Base-by-base conservation (phyloP, 2,888 invertebrate species). In the Tenodera sinensis region DNA sequence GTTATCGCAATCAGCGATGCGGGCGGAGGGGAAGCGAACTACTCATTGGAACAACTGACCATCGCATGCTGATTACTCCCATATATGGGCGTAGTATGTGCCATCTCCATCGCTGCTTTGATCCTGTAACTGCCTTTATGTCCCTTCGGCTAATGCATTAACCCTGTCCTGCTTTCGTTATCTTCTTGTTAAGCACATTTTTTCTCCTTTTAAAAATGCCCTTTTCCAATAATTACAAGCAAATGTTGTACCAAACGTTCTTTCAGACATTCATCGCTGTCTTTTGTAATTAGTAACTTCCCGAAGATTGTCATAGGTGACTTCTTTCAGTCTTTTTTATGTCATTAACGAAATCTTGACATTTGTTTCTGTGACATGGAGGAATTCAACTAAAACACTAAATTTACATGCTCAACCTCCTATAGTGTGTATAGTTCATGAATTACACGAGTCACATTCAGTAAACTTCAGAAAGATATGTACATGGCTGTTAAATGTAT, bases 21-120 rank as follows among this genome's bases (percentile, higher is more conserved):
- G 25, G 54, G 54, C 20, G 54, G 54, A 71, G 54, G 54, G 54
- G 54, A 71, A 42, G 54, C 20, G 54, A 71, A 71, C 54, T 71
- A 71, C 54, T 71, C 54, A 71, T 71, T 71, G 87, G 83, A 87
- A 27, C 85, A 85, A 27, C 47, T 47, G 82, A 27, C 27, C 34
- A 27, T 34, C 25, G 20, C 83, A 87, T 12, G 86, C 87, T 87
- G 87, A 87, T 87, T 87, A 87, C 82, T n/a, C 82, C 83, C 87
- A 83, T 83, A 83, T 82, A 87, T 83, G 30, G 87, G 83, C 9
- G 81, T 27, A 42, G 28, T 30, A 81, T 20, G n/a, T 71, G 81
- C 82, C 82, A 81, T 71, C 71, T 87, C 87, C 87, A 81, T 88
- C 83, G 83, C 88, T 84, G 83, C 88, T 83, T 88, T 88, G 83